phyloP scores from a whole-genome alignment of 1,140 invertebrate species.

The Fopius arisanus region DNA sequence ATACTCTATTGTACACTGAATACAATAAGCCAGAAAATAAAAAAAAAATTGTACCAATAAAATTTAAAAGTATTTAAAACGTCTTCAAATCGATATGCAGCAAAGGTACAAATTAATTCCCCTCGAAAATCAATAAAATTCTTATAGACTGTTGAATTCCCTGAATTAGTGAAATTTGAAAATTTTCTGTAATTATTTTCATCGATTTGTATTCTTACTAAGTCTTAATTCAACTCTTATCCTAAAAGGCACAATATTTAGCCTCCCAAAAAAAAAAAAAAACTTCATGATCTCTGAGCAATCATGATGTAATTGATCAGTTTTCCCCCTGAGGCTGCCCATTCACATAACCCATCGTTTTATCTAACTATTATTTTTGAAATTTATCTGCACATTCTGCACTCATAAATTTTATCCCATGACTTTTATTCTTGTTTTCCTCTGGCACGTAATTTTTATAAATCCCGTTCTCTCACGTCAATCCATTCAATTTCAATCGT shows the following conservation, averaged over 20 bases:
- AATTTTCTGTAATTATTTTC: neutral
- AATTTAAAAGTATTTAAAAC: neutral
- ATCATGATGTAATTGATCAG: constrained; percentile 39
- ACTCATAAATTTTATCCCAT: neutral
- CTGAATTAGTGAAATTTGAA: neutral
- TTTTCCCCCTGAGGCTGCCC: constrained; percentile 26
- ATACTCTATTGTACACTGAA: neutral
- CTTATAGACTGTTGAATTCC: neutral
- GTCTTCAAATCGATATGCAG: neutral
- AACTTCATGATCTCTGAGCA: constrained; percentile 44
- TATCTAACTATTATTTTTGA: constrained; percentile 37
- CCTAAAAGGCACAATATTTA: constrained; percentile 66
- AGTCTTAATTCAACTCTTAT: constrained; percentile 60
- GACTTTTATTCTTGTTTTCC: constrained; percentile 38
- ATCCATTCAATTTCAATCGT: constrained; percentile 27
- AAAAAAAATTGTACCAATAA: neutral
- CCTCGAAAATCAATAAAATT: neutral
- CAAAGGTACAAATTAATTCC: neutral
- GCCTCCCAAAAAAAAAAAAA: constrained; percentile 61
- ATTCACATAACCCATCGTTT: constrained; percentile 36
- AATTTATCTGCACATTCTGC: constrained; percentile 50
- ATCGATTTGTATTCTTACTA: constrained; percentile 41
- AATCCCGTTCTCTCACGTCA: constrained; percentile 42
- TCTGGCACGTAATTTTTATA: constrained; percentile 39
- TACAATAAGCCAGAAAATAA: neutral